Evolutionary conservation across 2,797 vertebrate genomes (phyloP).

Genomic region (Cuculus canorus): DNA sequence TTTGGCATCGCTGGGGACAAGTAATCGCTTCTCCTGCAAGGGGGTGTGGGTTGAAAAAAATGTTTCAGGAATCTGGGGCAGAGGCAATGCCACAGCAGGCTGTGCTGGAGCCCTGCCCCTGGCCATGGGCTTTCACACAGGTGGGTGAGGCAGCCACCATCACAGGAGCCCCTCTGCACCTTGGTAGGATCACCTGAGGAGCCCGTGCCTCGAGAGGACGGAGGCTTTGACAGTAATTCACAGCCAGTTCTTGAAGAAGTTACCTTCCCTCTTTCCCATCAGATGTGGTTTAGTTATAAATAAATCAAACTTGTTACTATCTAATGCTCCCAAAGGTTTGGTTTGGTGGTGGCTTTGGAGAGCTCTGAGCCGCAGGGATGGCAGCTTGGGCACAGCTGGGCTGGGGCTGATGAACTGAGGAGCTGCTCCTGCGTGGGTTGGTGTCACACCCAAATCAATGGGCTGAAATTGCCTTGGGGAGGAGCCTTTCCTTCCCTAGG

Average conservation of each 20-base stretch:
- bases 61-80: accelerated
- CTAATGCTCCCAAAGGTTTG: background rate
- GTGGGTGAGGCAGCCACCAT: accelerated
- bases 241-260: background rate
- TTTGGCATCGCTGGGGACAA: too few relatives aligned
- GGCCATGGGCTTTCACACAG: accelerated
- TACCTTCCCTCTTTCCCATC: background rate
- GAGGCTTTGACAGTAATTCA: background rate
- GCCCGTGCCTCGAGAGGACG: accelerated
- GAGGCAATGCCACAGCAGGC: background rate
- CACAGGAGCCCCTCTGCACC: background rate
- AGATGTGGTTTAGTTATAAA: background rate
- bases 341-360: background rate
- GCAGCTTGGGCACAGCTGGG: background rate
- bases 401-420: background rate
- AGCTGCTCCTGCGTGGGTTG: background rate
- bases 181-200: background rate
- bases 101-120: background rate
- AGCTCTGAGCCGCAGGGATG: background rate
- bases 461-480: background rate
- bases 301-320: background rate
- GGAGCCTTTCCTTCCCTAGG: accelerated
- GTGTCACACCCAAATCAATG: background rate
- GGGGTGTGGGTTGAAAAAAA: background rate
- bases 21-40: background rate